Percentiles rank a stretch among this genome's conserved stretches.
Conservation (phyloP, 2,797 vertebrate genomes). For the Natrix natrix region DNA sequence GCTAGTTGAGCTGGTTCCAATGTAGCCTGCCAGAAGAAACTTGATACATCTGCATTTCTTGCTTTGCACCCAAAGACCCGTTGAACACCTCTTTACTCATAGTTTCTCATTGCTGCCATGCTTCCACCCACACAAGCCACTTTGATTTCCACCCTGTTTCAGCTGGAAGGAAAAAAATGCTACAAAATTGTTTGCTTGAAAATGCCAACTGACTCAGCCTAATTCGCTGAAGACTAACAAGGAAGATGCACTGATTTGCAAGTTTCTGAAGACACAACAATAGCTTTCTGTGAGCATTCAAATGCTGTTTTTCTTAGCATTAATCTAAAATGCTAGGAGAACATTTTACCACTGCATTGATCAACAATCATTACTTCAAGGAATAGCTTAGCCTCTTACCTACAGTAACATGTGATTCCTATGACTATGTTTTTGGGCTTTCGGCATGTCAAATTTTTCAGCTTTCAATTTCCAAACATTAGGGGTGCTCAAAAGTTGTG, state of each 20-base stretch:
- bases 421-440: background rate
- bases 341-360: background rate
- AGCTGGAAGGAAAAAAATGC: background rate
- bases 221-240: background rate
- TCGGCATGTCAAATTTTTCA: no score
- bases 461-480: no score
- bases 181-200: background rate
- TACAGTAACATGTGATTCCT: background rate
- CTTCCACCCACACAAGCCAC: background rate
- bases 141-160: background rate
- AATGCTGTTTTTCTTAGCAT: background rate
- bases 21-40: background rate
- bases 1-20: background rate
- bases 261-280: background rate
- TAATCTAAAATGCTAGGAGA: background rate
- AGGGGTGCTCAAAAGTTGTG: no score
- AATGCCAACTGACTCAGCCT: background rate
- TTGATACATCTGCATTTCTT: background rate
- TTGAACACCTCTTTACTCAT: background rate
- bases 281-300: background rate
- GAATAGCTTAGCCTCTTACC: background rate
- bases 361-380: background rate
- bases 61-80: background rate
- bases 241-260: background rate
- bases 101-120: background rate